phyloP scores from a whole-genome alignment of 2,113 vertebrate species.

The Miniopterus natalensis region DNA sequence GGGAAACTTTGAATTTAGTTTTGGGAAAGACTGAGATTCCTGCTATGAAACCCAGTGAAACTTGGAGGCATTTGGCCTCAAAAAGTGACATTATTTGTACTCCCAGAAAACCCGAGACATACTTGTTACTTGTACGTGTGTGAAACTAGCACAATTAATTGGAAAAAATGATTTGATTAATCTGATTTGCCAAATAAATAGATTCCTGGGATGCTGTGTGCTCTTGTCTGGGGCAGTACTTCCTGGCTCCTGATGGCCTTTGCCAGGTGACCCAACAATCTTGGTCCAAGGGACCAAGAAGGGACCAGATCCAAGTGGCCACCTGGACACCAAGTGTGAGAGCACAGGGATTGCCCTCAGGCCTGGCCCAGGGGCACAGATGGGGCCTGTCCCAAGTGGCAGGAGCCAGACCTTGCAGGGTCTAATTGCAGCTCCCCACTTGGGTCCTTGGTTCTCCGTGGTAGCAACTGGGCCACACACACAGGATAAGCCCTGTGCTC shows the following conservation, averaged over 20 bases:
- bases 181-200: constrained; percentile 49
- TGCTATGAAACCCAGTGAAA: background rate
- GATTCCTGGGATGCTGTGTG: background rate
- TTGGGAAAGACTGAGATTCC: background rate
- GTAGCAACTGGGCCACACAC: background rate
- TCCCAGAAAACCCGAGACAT: background rate
- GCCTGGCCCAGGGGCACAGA: background rate
- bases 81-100: background rate
- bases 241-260: too few relatives aligned
- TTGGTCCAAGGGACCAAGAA: background rate
- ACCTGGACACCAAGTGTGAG: background rate
- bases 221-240: background rate
- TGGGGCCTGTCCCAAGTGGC: background rate
- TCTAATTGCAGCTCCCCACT: background rate
- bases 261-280: background rate
- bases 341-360: background rate
- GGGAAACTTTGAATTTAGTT: background rate
- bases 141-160: background rate
- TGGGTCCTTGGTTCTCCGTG: background rate
- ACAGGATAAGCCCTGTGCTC: fast-evolving
- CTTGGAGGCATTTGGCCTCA: background rate
- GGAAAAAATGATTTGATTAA: background rate
- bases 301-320: background rate
- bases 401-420: background rate
- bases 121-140: background rate